These are phyloP conservation scores for Muscidifurax raptorellus DNA, from an alignment of 1,140 invertebrate genomes.

Conservation along the genomic window DNA sequence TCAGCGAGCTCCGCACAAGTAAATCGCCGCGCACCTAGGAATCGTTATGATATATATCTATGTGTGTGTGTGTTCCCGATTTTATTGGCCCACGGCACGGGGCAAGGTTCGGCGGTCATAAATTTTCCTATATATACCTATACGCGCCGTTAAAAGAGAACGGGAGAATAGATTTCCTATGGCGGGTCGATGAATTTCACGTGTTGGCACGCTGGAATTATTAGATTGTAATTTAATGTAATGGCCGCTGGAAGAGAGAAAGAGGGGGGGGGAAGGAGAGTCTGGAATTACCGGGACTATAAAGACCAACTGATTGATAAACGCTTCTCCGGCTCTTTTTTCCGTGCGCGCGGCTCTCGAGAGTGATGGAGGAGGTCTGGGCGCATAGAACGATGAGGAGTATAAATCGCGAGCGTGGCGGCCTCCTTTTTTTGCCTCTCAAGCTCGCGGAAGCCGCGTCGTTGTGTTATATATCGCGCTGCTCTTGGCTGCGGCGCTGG, in stretches of 20 bases:
- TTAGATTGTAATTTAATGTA: constrained; percentile 53
- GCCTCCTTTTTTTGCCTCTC: constrained; percentile 11
- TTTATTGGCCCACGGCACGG: constrained; percentile 40
- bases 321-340: constrained; percentile 13
- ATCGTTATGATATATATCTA: not conserved
- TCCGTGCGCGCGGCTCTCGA: not conserved
- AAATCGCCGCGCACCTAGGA: not conserved
- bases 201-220: constrained; percentile 49
- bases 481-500: not conserved
- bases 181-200: constrained; percentile 41
- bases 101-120: not conserved
- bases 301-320: constrained; percentile 48
- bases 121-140: constrained; percentile 25
- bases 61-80: constrained; percentile 25
- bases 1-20: not conserved
- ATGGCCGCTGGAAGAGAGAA: constrained; percentile 2
- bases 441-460: not conserved
- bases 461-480: not conserved
- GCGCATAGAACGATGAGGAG: constrained; percentile 28
- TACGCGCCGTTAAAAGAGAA: not conserved
- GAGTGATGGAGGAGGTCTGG: not conserved
- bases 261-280: not conserved
- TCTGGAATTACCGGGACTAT: constrained; percentile 34
- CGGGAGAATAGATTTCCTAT: constrained; percentile 40
- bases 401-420: constrained; percentile 37